phyloP scores from a whole-genome alignment of 1,140 invertebrate species.

The Caenorhabditis inopinata region DNA sequence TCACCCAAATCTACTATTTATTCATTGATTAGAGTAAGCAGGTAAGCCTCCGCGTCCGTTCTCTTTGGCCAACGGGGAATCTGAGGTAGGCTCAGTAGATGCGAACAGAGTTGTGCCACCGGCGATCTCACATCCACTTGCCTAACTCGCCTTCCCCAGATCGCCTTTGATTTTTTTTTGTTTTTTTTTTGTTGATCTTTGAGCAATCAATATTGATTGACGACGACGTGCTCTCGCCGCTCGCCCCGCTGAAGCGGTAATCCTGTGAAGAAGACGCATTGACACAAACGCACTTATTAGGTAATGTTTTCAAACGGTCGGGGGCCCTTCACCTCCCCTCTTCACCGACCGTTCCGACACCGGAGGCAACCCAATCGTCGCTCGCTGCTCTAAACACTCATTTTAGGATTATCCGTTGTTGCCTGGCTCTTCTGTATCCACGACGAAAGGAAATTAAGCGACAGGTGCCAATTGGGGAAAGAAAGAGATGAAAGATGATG shows the following conservation, averaged over 20 bases:
- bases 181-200: not conserved
- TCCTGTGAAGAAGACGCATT: no score
- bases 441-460: not conserved
- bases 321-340: not conserved
- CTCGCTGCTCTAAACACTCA: not conserved
- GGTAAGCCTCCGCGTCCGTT: no score
- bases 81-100: conserved; percentile 32
- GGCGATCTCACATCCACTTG: not conserved
- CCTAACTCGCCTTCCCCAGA: not conserved
- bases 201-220: no score
- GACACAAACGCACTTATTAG: conserved; percentile 13
- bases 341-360: not conserved
- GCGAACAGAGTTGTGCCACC: not conserved
- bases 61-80: no score
- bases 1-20: no score
- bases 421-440: not conserved
- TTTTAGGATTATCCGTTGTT: conserved; percentile 12
- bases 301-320: conserved; percentile 10
- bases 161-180: not conserved
- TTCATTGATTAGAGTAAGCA: no score
- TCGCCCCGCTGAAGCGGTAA: no score
- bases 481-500: no score
- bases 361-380: no score
- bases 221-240: no score
- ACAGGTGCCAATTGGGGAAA: not conserved